A percentile compares a stretch with the other conserved stretches of the same genome.
phyloP scores from a whole-genome alignment of 2,797 vertebrate genomes.

The Semotilus atromaculatus region DNA sequence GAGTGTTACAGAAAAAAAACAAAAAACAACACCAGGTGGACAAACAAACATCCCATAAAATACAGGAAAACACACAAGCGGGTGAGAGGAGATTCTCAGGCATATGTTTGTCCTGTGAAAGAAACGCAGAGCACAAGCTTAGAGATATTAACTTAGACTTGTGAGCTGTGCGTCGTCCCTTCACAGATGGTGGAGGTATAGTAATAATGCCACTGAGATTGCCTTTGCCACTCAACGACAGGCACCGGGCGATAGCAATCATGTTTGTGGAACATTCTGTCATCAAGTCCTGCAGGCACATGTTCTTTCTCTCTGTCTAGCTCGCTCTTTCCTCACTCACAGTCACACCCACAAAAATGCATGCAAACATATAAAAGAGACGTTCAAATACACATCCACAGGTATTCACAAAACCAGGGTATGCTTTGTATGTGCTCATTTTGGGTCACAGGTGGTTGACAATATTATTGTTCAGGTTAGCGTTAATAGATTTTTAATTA shows the following conservation, averaged over 20 bases:
- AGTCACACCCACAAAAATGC: constrained; percentile 31
- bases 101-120: constrained; percentile 4
- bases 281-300: constrained; percentile 51
- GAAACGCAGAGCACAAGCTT: neutral
- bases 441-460: constrained; percentile 6
- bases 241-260: constrained; percentile 55
- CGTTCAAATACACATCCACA: neutral
- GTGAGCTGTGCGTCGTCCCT: neutral
- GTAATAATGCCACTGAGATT: constrained; percentile 51
- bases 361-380: constrained; percentile 43
- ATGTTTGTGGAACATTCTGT: constrained; percentile 69
- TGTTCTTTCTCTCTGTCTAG: constrained; percentile 26
- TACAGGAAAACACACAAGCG: constrained; percentile 40
- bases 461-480: neutral
- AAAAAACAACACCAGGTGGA: constrained; percentile 77
- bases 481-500: constrained; percentile 7
- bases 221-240: constrained; percentile 53
- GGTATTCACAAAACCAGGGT: constrained; percentile 9
- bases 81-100: constrained; percentile 6
- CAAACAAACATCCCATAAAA: constrained; percentile 72
- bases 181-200: constrained; percentile 42
- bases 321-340: constrained; percentile 22
- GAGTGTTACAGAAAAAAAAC: constrained; percentile 67
- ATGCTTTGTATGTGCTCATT: neutral
- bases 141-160: constrained; percentile 36